phyloP scores from a whole-genome alignment of 2,888 invertebrate genomes.

The Drosophila neotestacea region DNA sequence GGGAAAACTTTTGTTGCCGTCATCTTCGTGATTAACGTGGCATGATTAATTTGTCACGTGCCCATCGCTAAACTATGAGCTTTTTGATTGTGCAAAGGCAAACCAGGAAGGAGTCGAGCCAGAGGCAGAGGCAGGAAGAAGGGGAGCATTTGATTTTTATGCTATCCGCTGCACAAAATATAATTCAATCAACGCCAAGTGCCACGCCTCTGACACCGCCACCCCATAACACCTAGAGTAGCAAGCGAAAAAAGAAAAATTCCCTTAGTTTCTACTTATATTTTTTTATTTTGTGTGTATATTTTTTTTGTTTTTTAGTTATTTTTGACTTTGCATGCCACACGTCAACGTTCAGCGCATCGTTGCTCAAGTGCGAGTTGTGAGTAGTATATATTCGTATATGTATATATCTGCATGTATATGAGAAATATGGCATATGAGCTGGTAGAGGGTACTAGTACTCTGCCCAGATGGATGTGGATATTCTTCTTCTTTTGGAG shows the following conservation, averaged over 20 bases:
- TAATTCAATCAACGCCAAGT: constrained; percentile 80
- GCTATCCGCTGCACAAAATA: constrained; percentile 75
- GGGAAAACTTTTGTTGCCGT: constrained; percentile 28
- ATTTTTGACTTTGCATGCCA: constrained; percentile 77
- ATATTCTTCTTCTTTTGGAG: constrained; percentile 34
- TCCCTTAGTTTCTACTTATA: constrained; percentile 23
- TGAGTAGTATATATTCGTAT: constrained; percentile 37
- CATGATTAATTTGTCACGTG: constrained; percentile 64
- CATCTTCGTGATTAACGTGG: constrained; percentile 54
- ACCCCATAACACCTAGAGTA: constrained; percentile 22
- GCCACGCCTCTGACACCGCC: constrained; percentile 61
- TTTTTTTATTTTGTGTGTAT: constrained; percentile 16
- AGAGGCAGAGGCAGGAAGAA: constrained; percentile 1
- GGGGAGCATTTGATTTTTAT: constrained; percentile 72
- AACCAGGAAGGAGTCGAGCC: constrained; percentile 11
- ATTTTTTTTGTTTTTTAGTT: constrained; percentile 46
- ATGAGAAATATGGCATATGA: constrained; percentile 80
- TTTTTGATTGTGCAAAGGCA: constrained; percentile 54
- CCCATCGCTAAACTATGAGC: constrained; percentile 54
- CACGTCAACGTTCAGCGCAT: constrained; percentile 73
- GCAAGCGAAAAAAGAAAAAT: constrained; percentile 10
- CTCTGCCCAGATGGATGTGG: constrained; percentile 61
- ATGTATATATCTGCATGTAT: constrained; percentile 24
- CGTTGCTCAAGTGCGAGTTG: constrained; percentile 65
- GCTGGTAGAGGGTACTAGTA: constrained; percentile 30